Evolutionary conservation across 2,797 vertebrate genomes (phyloP).

Genomic region (Sebastolobus altivelis): DNA sequence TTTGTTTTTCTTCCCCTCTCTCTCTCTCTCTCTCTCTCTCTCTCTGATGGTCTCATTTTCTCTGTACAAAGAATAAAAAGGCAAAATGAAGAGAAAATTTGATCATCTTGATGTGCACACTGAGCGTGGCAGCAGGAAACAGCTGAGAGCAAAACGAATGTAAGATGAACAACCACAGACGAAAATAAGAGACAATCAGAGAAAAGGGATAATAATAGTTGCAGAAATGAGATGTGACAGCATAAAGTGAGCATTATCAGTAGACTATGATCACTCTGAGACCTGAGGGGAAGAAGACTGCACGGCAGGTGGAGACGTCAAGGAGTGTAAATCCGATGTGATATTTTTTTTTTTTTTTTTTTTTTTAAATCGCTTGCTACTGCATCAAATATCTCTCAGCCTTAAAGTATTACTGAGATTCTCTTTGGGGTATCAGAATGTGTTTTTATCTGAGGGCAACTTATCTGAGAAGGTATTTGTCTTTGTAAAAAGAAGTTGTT

Average conservation of each 20-base stretch:
- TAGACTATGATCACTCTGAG: conserved; percentile 11
- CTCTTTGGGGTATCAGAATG: neutral
- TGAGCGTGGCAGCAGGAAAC: conserved; percentile 12
- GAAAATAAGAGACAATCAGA: conserved; percentile 20
- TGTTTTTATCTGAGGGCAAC: neutral
- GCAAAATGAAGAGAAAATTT: neutral
- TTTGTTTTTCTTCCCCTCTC: neutral
- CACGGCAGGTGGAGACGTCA: neutral
- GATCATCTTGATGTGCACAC: conserved; percentile 15
- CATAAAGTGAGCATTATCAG: conserved; percentile 15
- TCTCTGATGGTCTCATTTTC: neutral
- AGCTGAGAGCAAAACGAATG: conserved; percentile 26
- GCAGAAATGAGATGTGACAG: conserved; percentile 8
- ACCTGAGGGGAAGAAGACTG: conserved; percentile 1
- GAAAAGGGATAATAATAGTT: neutral
- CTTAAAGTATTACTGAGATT: neutral
- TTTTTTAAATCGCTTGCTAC: neutral
- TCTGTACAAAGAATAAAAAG: neutral
- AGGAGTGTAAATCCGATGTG: neutral
- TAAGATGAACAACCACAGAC: conserved; percentile 24
- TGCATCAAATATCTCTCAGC: conserved; percentile 14
- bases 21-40: neutral
- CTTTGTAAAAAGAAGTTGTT: neutral
- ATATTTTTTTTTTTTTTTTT: neutral
- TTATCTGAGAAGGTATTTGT: neutral